Evolutionary conservation across 2,888 invertebrate species (phyloP).

Genomic region (Hydrotaea cyrtoneurina): DNA sequence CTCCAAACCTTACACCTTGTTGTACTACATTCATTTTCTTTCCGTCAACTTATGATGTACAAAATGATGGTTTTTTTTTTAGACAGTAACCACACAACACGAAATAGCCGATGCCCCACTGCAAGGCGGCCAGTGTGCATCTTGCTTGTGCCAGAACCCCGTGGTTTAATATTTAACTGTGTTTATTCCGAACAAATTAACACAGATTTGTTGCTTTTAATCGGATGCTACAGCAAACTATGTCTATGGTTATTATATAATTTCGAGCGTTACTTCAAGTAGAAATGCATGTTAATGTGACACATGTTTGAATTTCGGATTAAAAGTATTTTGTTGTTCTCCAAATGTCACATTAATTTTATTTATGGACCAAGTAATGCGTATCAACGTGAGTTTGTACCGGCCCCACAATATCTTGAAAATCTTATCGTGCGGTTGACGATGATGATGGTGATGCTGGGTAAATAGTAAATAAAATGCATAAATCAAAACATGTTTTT

Average conservation of each 20-base stretch:
- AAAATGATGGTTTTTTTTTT: too few relatives aligned
- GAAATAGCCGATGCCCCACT: too few relatives aligned
- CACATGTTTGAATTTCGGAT: constrained; percentile 11
- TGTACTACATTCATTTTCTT: too few relatives aligned
- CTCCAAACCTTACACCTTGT: too few relatives aligned
- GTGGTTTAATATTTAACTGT: constrained; percentile 20
- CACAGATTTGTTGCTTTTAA: constrained; percentile 17
- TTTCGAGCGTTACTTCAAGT: not conserved
- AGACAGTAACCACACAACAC: too few relatives aligned
- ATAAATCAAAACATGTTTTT: constrained; percentile 48
- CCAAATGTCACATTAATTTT: constrained; percentile 51
- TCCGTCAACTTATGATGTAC: too few relatives aligned
- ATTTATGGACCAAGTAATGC: constrained; percentile 53
- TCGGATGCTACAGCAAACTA: not conserved
- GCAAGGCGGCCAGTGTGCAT: not conserved
- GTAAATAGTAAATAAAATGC: constrained; percentile 37
- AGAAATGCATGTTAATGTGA: constrained; percentile 28
- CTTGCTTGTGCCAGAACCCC: not conserved
- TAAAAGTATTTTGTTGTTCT: constrained; percentile 51
- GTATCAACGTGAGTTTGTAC: not conserved
- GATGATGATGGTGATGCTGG: not conserved
- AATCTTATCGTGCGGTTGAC: constrained; percentile 24
- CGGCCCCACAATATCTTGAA: constrained; percentile 2
- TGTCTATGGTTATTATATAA: constrained; percentile 3
- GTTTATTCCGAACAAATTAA: constrained; percentile 44